Conservation (phyloP, 2,797 vertebrate species). For the Vultur gryphus region DNA sequence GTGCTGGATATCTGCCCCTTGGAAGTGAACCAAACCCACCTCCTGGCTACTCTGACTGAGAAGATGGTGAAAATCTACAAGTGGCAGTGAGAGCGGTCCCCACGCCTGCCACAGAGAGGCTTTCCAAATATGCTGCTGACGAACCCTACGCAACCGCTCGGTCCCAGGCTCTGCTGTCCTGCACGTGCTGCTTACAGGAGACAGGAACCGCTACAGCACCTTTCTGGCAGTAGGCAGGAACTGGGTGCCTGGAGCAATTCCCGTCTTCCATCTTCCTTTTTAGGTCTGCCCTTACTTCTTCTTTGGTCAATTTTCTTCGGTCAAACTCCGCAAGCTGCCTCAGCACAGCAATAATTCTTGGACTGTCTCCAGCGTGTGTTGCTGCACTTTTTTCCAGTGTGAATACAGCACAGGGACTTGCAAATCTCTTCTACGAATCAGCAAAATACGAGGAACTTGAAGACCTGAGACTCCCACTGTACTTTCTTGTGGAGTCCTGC, state of each 20-base stretch:
- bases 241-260: background rate
- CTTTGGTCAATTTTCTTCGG: background rate
- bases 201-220: background rate
- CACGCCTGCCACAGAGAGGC: accelerated
- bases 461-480: background rate
- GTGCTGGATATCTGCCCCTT: slow-evolving; percentile 91
- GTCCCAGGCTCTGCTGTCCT: background rate
- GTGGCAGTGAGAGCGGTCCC: slow-evolving; percentile 83
- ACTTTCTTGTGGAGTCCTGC: background rate
- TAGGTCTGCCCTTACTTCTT: background rate
- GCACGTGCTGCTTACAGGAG: background rate
- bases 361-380: background rate
- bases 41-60: slow-evolving; percentile 89
- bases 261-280: background rate
- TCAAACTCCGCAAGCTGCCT: background rate
- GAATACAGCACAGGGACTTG: background rate
- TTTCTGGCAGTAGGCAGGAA: background rate
- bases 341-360: background rate
- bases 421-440: background rate
- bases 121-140: background rate
- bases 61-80: slow-evolving; percentile 90
- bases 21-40: slow-evolving; percentile 81
- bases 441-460: background rate
- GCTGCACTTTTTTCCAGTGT: background rate
- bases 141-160: background rate